These are phyloP conservation scores for Harlomillsia oculata DNA, from an alignment of 1,140 invertebrate genomes.

Conservation along the genomic window DNA sequence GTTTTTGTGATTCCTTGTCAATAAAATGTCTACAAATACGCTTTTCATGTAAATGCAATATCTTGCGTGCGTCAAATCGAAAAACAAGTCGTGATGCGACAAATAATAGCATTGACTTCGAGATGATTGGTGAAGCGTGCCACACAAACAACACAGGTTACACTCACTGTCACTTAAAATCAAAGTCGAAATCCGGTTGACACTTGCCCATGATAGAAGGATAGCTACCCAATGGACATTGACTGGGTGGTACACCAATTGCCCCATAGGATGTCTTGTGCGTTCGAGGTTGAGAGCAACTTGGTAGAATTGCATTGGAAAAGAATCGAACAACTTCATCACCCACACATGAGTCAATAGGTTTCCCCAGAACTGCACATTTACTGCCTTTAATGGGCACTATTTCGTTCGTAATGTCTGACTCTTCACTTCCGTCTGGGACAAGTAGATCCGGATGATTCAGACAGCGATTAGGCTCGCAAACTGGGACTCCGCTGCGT, in stretches of 20 bases:
- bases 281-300: not conserved
- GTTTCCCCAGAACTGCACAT: conserved; percentile 1
- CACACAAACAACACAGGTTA: not conserved
- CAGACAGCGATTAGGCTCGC: conserved; percentile 1
- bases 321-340: conserved; percentile 7
- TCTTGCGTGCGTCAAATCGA: too few species aligned
- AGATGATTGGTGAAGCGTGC: not conserved
- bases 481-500: not conserved
- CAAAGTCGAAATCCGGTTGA: not conserved
- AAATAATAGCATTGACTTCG: too few species aligned
- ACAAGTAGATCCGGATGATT: not conserved
- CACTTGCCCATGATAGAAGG: not conserved
- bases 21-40: too few species aligned
- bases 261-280: not conserved
- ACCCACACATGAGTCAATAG: not conserved
- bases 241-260: not conserved
- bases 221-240: conserved; percentile 6
- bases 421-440: not conserved
- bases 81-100: too few species aligned
- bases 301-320: not conserved
- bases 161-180: not conserved
- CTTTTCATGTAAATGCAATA: too few species aligned
- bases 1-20: too few species aligned
- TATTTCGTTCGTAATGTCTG: too few species aligned
- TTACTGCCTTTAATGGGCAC: not conserved